Conservation (phyloP, 2,888 invertebrate species). For the Neocrepidodera transversa region DNA sequence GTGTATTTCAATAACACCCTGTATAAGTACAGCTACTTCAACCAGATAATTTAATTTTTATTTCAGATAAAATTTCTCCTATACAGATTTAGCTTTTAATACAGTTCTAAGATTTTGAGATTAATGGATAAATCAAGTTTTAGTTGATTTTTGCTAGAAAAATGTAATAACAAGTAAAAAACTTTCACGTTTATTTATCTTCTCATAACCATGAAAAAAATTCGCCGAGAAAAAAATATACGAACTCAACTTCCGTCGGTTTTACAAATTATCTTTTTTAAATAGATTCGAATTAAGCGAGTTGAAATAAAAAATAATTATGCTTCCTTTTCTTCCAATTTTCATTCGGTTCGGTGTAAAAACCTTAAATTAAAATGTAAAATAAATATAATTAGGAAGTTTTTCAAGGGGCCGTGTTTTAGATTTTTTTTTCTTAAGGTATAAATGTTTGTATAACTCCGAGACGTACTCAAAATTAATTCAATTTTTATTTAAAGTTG, state of each 20-base stretch:
- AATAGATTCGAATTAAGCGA: conserved; percentile 16
- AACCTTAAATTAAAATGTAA: conserved; percentile 25
- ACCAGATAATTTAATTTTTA: too few relatives aligned
- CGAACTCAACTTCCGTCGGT: background rate
- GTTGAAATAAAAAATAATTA: conserved; percentile 24
- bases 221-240: background rate
- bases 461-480: conserved; percentile 4
- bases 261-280: conserved; percentile 16
- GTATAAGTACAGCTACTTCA: too few relatives aligned
- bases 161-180: background rate
- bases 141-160: too few relatives aligned
- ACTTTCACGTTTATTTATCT: background rate
- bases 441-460: conserved; percentile 14
- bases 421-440: conserved; percentile 7
- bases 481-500: conserved; percentile 17
- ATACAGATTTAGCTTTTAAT: too few relatives aligned
- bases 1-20: too few relatives aligned
- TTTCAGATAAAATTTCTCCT: too few relatives aligned
- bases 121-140: too few relatives aligned
- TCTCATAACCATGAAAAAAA: background rate
- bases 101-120: too few relatives aligned
- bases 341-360: conserved; percentile 5
- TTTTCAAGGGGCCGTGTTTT: conserved; percentile 18
- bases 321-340: conserved; percentile 9
- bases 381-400: conserved; percentile 27